These are phyloP conservation scores for Antheraea assamensis DNA, from an alignment of 2,888 invertebrate genomes.

Conservation along the genomic window DNA sequence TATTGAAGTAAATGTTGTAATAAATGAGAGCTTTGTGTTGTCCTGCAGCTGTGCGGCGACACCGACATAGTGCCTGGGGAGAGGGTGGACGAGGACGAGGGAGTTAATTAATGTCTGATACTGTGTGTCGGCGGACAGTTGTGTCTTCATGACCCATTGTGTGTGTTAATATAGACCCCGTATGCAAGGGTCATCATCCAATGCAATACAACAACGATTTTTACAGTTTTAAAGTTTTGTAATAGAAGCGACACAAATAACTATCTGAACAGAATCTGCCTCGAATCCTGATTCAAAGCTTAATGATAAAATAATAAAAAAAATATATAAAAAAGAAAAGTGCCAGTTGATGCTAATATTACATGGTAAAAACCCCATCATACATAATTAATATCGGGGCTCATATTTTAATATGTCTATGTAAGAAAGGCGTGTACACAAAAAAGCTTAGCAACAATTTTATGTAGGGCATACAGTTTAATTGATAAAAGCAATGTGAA, in stretches of 20 bases:
- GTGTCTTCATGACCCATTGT: constrained; percentile 5
- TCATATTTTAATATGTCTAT: neutral
- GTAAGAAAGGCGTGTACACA: too few species aligned
- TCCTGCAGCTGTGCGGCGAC: neutral
- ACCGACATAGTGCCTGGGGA: neutral
- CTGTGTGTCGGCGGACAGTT: neutral
- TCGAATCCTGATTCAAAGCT: too few species aligned
- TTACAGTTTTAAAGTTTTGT: neutral
- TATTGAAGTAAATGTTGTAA: neutral
- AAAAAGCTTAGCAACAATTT: too few species aligned
- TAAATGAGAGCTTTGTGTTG: constrained; percentile 1
- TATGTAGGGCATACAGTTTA: too few species aligned
- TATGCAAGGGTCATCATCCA: neutral
- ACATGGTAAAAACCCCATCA: neutral
- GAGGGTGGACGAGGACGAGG: neutral
- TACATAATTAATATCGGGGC: neutral
- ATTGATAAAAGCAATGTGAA: too few species aligned
- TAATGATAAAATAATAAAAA: too few species aligned
- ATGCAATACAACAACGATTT: neutral
- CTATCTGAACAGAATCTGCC: too few species aligned
- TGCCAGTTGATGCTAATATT: too few species aligned
- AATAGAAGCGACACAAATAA: neutral
- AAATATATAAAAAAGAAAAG: too few species aligned
- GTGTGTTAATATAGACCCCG: neutral
- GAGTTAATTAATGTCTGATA: neutral